Evolutionary conservation across 2,113 vertebrate species (phyloP), one percentile per base, ranked within the genome.

Genomic region (Pseudopipra pipra): DNA sequence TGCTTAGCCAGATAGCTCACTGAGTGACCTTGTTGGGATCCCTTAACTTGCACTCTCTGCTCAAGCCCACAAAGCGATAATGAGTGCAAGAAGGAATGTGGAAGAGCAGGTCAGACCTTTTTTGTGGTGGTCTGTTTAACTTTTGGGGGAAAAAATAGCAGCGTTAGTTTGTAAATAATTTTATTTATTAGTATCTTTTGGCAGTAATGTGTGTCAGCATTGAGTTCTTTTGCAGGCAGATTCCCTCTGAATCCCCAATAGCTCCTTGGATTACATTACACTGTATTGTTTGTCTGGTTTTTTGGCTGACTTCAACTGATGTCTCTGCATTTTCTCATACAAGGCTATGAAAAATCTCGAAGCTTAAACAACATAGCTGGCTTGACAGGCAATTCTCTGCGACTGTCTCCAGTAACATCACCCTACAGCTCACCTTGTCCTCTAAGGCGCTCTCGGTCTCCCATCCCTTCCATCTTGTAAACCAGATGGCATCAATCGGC

Each of bases 301-400:
- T 98, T 97, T 98, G 97, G 97, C 98, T 98, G 97, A 98, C 98
- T 97, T 96, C 98, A 98, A 99, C 98, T 98, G 90, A 98, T 97
- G 98, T 98, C 98, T 98, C 97, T 99, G 98, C 98, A 98, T 98
- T 98, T 98, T 98, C 98, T 98, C 96, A 98, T 98, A 95, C 98
- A 99, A 99, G 99, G 98, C 97, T 99, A 98, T 95, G 99, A 99
- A 98, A 99, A 99, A 98, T 99, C 99, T 95, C 97, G 98, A 98
- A 99, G 99, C 97, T 98, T 99, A 99, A 99, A 98, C 99, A 99
- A 99, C 99, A 99, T 99, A 98, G 98, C 99, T 90, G 98, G 98
- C 98, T 96, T 99, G 98, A 97, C 98, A 97, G 98, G 98, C 98
- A 99, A 98, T 98, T 94, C 99, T 97, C 98, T 99, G 98, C 98